Evolutionary conservation across 2,888 invertebrate genomes (phyloP).

Genomic region (Dolichopus griseipennis): DNA sequence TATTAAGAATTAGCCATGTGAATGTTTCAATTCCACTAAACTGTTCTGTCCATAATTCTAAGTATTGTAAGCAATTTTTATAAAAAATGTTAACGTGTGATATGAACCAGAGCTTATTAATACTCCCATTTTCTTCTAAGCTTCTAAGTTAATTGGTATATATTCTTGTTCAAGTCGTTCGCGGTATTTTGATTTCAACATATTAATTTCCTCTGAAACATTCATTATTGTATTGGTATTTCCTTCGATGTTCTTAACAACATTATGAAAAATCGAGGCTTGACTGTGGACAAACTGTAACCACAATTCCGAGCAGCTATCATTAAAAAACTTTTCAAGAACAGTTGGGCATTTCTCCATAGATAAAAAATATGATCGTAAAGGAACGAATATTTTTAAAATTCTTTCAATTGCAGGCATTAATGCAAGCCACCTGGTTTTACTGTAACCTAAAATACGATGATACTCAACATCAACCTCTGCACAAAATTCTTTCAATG

Average conservation of each 20-base stretch:
- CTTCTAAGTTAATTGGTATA: not conserved
- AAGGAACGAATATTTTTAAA: conserved; percentile 12
- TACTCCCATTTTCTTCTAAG: not conserved
- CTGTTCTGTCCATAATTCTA: too few species aligned
- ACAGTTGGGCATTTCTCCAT: conserved; percentile 14
- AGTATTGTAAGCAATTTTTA: not conserved
- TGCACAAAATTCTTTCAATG: conserved; percentile 16
- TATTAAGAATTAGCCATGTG: too few species aligned
- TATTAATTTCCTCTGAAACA: conserved; percentile 3
- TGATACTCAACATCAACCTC: conserved; percentile 11
- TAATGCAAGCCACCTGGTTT: conserved; percentile 15
- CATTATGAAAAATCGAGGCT: conserved; percentile 13
- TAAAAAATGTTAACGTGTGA: not conserved
- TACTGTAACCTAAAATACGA: conserved; percentile 13
- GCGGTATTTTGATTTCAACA: not conserved
- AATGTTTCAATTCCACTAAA: too few species aligned
- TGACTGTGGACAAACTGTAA: conserved; percentile 15
- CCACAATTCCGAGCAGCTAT: conserved; percentile 9
- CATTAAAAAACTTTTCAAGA: conserved; percentile 13
- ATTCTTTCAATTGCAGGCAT: conserved; percentile 14
- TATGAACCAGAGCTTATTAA: not conserved
- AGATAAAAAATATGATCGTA: conserved; percentile 14
- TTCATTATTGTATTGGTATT: conserved; percentile 10
- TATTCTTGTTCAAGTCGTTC: not conserved
- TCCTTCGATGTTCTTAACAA: conserved; percentile 12